Conservation (phyloP, 2,888 invertebrate species). For the Adelphocoris suturalis region DNA sequence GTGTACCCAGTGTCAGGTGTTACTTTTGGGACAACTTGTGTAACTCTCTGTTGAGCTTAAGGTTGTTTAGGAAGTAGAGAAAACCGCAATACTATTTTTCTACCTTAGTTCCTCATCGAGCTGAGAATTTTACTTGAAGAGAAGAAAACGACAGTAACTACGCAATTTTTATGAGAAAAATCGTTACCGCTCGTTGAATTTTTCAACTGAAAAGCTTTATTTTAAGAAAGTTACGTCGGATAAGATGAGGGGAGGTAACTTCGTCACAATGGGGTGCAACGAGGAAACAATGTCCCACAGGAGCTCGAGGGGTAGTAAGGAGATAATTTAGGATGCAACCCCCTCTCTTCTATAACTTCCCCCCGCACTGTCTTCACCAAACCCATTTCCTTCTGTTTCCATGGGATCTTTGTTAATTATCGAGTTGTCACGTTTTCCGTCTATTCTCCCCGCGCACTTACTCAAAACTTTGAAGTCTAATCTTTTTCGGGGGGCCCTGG, state of each 20-base stretch:
- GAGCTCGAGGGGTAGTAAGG: background rate
- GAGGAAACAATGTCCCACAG: conserved; percentile 50
- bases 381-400: background rate
- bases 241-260: background rate
- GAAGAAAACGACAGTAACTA: background rate
- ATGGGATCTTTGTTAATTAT: conserved; percentile 59
- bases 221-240: conserved; percentile 7
- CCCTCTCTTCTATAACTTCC: background rate
- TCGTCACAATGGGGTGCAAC: background rate
- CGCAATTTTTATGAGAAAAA: background rate
- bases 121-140: no score
- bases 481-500: conserved; percentile 30
- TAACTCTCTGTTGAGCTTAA: no score
- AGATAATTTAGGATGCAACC: conserved; percentile 50
- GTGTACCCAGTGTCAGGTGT: no score
- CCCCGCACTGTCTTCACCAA: background rate
- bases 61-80: no score
- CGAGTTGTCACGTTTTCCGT: conserved; percentile 68
- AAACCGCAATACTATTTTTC: no score
- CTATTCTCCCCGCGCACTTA: conserved; percentile 48
- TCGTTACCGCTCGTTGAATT: conserved; percentile 9
- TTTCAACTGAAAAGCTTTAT: conserved; percentile 1
- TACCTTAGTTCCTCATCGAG: no score
- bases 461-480: conserved; percentile 68
- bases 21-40: no score